These are phyloP conservation scores for Daboia siamensis DNA, from an alignment of 2,113 vertebrate genomes.

Conservation along the genomic window DNA sequence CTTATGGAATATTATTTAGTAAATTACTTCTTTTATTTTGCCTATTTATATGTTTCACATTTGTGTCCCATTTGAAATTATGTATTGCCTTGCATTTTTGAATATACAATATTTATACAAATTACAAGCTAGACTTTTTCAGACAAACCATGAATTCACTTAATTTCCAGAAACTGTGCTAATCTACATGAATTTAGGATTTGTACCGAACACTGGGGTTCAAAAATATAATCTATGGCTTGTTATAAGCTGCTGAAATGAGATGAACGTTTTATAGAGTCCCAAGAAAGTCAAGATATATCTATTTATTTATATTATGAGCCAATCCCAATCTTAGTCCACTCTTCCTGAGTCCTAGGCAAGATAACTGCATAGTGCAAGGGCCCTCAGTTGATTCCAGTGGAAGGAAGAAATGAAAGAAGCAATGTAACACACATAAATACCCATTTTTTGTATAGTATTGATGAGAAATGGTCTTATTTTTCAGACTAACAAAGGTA, in stretches of 20 bases:
- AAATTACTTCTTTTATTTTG: conserved; percentile 39
- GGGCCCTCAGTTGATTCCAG: background rate
- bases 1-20: conserved; percentile 46
- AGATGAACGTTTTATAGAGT: background rate
- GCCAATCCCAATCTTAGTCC: background rate
- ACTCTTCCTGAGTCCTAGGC: background rate
- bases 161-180: conserved; percentile 15
- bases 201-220: conserved; percentile 1
- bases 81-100: conserved; percentile 27
- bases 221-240: conserved; percentile 19
- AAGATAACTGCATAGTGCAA: background rate
- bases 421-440: too few relatives aligned
- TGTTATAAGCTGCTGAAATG: background rate
- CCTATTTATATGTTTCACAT: conserved; percentile 31
- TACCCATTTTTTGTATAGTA: background rate
- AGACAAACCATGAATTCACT: conserved; percentile 13
- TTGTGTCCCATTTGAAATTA: conserved; percentile 11
- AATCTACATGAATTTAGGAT: conserved; percentile 10
- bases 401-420: background rate
- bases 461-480: background rate
- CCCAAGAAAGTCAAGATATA: background rate
- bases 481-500: background rate
- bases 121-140: conserved; percentile 18
- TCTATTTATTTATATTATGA: background rate
- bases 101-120: conserved; percentile 33